These are phyloP conservation scores for Nyctibius bracteatus DNA, from an alignment of 2,113 vertebrate species.

Conservation along the genomic window DNA sequence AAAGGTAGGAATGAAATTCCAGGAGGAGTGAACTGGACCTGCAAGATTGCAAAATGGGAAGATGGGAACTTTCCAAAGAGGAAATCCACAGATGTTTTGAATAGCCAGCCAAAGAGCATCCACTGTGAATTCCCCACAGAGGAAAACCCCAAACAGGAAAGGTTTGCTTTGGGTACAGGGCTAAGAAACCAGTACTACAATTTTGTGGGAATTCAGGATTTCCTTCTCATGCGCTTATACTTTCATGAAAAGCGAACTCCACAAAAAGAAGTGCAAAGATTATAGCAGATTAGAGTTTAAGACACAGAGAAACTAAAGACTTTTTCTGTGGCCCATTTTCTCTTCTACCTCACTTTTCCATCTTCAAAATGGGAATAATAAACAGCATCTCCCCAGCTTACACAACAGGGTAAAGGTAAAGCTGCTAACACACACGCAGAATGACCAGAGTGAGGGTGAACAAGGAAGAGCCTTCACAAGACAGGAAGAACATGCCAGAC, in stretches of 20 bases:
- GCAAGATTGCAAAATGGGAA: background rate
- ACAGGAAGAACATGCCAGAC: background rate
- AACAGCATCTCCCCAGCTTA: background rate
- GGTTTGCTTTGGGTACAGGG: background rate
- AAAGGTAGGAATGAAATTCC: background rate
- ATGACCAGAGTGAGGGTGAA: background rate
- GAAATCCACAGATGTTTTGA: conserved; percentile 37
- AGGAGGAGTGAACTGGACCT: background rate
- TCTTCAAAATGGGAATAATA: background rate
- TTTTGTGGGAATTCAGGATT: background rate
- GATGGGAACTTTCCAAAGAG: conserved; percentile 23
- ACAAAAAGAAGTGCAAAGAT: background rate
- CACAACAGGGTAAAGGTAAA: background rate
- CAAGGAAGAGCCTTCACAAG: background rate
- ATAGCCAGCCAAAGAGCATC: background rate
- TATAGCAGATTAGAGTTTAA: background rate
- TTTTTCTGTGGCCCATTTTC: background rate
- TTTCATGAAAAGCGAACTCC: background rate
- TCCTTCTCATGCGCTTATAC: background rate
- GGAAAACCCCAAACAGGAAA: conserved; percentile 8
- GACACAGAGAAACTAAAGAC: background rate
- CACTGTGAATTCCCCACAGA: background rate
- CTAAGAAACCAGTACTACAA: background rate
- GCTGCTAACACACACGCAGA: background rate
- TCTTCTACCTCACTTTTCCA: background rate